Conservation (phyloP, 2,113 vertebrate genomes). For the Pristiophorus japonicus region DNA sequence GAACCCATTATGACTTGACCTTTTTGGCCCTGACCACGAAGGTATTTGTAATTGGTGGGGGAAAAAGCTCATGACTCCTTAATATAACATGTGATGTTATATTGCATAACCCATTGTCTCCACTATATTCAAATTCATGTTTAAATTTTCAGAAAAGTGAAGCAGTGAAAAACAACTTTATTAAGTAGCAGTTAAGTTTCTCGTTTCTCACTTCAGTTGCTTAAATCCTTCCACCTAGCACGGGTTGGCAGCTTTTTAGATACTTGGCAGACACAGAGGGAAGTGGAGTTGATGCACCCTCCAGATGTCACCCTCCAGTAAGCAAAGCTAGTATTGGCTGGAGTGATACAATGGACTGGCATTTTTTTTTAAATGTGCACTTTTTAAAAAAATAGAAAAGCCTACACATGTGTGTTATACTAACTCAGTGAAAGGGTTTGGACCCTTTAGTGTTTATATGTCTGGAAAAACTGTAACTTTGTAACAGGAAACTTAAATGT, state of each 20-base stretch:
- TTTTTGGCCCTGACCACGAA: no score
- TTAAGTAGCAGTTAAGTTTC: background rate
- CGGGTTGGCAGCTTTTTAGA: background rate
- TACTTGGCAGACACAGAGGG: background rate
- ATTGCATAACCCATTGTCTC: background rate
- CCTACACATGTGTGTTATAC: conserved; percentile 16
- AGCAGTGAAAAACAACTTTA: background rate
- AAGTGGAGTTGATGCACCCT: background rate
- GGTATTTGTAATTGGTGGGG: background rate
- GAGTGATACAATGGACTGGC: background rate
- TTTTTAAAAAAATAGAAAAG: background rate
- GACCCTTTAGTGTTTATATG: background rate
- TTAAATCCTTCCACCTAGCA: background rate
- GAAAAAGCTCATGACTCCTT: background rate
- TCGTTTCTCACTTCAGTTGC: no score
- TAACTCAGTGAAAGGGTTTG: conserved; percentile 7
- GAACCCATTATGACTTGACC: no score
- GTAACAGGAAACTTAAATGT: background rate
- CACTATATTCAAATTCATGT: background rate
- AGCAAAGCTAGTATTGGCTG: background rate
- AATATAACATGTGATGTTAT: background rate
- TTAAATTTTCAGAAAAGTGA: background rate
- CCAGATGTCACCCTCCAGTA: background rate
- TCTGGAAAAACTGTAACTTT: background rate
- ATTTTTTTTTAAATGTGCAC: background rate